A percentile compares a stretch with the other conserved stretches of the same genome.
These are phyloP conservation scores for Archaeoteleia sp. DNA, from an alignment of 2,888 invertebrate genomes.

Conservation along the genomic window DNA sequence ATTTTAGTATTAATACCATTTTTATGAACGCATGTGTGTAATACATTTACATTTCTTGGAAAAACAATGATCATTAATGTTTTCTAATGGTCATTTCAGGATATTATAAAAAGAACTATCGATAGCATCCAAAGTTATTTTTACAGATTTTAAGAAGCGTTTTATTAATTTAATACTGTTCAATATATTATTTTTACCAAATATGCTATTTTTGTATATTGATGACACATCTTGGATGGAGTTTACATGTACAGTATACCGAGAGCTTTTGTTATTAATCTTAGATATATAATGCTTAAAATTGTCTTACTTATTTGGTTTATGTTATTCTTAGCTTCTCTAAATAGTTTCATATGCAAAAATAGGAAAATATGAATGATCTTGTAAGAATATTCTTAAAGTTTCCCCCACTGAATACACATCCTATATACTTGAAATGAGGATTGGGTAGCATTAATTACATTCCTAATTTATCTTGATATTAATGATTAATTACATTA, in stretches of 20 bases:
- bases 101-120: too few species aligned
- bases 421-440: constrained; percentile 24
- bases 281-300: constrained; percentile 2
- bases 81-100: too few species aligned
- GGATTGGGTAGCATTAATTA: constrained; percentile 29
- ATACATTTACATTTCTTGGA: too few species aligned
- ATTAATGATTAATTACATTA: constrained; percentile 15
- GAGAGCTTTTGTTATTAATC: too few species aligned
- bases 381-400: constrained; percentile 20
- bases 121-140: too few species aligned
- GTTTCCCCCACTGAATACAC: constrained; percentile 18
- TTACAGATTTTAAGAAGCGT: too few species aligned
- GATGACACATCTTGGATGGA: background rate
- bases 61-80: too few species aligned
- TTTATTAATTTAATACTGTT: too few species aligned
- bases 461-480: constrained; percentile 17
- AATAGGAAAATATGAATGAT: constrained; percentile 44
- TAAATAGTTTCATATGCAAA: constrained; percentile 39
- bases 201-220: too few species aligned
- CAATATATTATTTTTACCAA: too few species aligned
- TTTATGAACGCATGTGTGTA: too few species aligned
- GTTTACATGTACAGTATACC: constrained; percentile 1
- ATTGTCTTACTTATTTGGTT: constrained; percentile 15
- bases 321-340: constrained; percentile 13
- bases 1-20: too few species aligned